Percentiles rank a stretch among this genome's conserved stretches.
Evolutionary conservation across 2,888 invertebrate genomes (phyloP).

Genomic region (Philopedon plagiatum): DNA sequence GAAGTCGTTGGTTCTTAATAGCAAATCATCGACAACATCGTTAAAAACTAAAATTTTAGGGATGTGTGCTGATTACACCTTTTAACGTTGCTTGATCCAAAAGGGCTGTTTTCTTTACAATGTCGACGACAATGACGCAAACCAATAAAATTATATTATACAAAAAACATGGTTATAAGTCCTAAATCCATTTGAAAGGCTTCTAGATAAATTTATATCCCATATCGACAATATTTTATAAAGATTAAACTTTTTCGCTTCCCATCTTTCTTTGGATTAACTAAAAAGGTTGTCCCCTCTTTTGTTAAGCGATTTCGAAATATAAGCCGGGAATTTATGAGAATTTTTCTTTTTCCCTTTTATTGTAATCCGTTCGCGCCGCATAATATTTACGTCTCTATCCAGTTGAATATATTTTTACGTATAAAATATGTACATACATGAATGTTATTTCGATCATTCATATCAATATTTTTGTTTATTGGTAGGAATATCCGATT

Average conservation of each 20-base stretch:
- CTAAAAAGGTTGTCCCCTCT: conserved; percentile 28
- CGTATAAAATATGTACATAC: conserved; percentile 29
- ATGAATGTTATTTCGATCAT: conserved; percentile 21
- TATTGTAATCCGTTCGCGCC: conserved; percentile 32
- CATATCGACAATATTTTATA: conserved; percentile 38
- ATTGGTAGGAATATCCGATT: neutral
- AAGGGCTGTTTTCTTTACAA: too few species aligned
- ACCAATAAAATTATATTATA: neutral
- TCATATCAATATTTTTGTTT: conserved; percentile 6
- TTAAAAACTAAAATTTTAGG: too few species aligned
- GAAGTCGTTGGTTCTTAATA: too few species aligned
- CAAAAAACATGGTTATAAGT: neutral
- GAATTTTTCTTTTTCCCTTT: conserved; percentile 25
- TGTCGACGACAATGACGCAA: neutral
- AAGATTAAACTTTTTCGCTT: conserved; percentile 42
- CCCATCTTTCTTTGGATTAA: conserved; percentile 35
- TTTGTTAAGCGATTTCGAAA: conserved; percentile 45
- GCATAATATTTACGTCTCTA: conserved; percentile 34
- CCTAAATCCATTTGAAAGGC: neutral
- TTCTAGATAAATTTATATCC: conserved; percentile 23
- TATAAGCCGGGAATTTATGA: conserved; percentile 37
- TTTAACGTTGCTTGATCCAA: neutral
- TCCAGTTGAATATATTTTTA: conserved; percentile 30
- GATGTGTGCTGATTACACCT: too few species aligned
- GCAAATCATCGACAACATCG: too few species aligned